These are phyloP conservation scores for Cheilosia urbana DNA, from an alignment of 2,888 invertebrate species.

Conservation along the genomic window DNA sequence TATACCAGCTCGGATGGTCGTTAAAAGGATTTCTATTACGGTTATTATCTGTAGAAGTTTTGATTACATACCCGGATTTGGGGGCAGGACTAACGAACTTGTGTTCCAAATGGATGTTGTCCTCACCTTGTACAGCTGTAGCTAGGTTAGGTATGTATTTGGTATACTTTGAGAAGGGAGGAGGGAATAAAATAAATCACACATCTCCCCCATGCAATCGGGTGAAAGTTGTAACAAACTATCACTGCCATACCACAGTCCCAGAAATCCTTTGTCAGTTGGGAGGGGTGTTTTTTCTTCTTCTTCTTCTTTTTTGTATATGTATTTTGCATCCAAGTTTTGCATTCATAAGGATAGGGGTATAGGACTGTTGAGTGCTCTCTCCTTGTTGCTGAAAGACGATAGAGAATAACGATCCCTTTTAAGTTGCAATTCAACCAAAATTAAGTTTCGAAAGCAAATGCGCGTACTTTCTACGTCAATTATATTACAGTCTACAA, in stretches of 20 bases:
- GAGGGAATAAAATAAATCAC: constrained; percentile 38
- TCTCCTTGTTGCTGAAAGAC: background rate
- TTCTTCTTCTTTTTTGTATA: background rate
- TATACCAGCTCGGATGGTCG: constrained; percentile 56
- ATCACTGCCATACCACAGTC: constrained; percentile 19
- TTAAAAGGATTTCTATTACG: constrained; percentile 72
- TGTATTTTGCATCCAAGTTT: constrained; percentile 28
- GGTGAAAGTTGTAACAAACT: constrained; percentile 59
- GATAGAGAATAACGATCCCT: constrained; percentile 44
- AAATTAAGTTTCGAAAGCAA: constrained; percentile 67
- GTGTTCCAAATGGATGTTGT: constrained; percentile 47
- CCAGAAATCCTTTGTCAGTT: constrained; percentile 33
- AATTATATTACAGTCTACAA: constrained; percentile 53
- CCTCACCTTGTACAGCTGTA: constrained; percentile 12
- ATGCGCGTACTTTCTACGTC: constrained; percentile 47
- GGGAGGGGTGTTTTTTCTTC: constrained; percentile 3
- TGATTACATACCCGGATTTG: constrained; percentile 62
- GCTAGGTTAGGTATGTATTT: background rate
- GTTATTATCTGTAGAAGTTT: constrained; percentile 68
- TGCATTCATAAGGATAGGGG: constrained; percentile 34
- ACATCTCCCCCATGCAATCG: constrained; percentile 25
- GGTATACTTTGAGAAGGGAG: background rate
- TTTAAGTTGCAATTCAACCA: constrained; percentile 49
- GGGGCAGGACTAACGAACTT: constrained; percentile 50
- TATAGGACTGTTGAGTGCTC: constrained; percentile 5